phyloP scores from a whole-genome alignment of 2,797 vertebrate species.

The Acridotheres tristis region DNA sequence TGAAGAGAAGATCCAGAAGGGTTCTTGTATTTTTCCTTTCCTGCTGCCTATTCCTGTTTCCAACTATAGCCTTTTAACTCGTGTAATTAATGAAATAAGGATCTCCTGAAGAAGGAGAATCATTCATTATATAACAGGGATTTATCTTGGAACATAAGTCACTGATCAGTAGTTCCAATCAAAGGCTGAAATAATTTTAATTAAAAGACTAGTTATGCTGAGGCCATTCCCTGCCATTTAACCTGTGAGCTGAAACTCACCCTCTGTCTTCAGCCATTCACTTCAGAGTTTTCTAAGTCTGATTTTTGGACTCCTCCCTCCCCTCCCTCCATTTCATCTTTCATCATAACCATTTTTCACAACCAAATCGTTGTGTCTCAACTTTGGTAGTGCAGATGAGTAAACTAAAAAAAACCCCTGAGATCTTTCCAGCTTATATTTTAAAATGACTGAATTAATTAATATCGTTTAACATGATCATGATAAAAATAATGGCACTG shows the following conservation, averaged over 20 bases:
- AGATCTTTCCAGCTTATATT: not conserved
- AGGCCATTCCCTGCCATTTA: not conserved
- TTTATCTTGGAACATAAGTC: not conserved
- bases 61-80: accelerated
- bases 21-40: not conserved
- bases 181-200: not conserved
- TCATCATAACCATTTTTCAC: not conserved
- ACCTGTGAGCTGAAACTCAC: not conserved
- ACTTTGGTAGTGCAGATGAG: not conserved
- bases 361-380: not conserved
- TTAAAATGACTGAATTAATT: not conserved
- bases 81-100: not conserved
- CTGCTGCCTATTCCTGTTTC: not conserved
- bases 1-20: not conserved
- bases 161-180: not conserved
- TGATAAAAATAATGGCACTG: not conserved
- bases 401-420: not conserved
- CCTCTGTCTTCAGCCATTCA: not conserved
- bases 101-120: not conserved
- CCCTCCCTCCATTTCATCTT: not conserved
- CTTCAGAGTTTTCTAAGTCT: not conserved
- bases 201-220: not conserved
- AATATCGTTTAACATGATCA: not conserved
- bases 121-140: not conserved
- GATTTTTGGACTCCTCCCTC: not conserved